These are phyloP conservation scores for Rhynchopsitta pachyrhyncha DNA, from an alignment of 2,113 vertebrate species.

Conservation along the genomic window DNA sequence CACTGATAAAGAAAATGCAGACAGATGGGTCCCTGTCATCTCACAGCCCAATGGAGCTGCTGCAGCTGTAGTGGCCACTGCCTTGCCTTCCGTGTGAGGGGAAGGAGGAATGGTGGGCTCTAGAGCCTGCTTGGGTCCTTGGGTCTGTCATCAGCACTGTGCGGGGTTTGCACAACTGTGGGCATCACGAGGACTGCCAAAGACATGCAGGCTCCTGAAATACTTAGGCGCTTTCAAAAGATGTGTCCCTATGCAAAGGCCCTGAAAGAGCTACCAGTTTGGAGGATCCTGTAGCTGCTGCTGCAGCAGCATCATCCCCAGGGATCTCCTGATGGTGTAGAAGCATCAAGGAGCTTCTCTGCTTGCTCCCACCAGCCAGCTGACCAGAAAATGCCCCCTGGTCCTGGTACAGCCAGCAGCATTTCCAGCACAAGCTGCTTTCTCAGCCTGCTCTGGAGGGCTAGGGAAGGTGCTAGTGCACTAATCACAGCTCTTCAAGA, in stretches of 20 bases:
- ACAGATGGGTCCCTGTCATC: background rate
- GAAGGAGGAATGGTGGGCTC: background rate
- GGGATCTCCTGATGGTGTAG: background rate
- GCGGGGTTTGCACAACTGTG: background rate
- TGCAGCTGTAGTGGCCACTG: rapidly evolving
- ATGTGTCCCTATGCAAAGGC: background rate
- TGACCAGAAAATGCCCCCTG: rapidly evolving
- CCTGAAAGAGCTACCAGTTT: background rate
- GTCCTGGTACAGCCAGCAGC: background rate
- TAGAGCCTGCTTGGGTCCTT: rapidly evolving
- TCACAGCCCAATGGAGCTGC: rapidly evolving
- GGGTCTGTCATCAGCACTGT: rapidly evolving
- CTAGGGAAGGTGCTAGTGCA: background rate
- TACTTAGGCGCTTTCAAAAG: background rate
- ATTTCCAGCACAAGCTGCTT: background rate
- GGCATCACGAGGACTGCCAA: background rate
- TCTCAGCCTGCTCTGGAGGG: background rate
- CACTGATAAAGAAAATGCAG: background rate
- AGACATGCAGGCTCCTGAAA: background rate
- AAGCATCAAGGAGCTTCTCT: background rate
- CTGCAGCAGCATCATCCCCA: rapidly evolving
- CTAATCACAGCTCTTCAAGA: background rate
- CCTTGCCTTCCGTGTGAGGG: rapidly evolving
- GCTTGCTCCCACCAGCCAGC: background rate
- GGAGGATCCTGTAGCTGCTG: rapidly evolving